A percentile compares a stretch with the other conserved stretches of the same genome.
phyloP scores from a whole-genome alignment of 2,113 vertebrate genomes.

The Podarcis muralis region DNA sequence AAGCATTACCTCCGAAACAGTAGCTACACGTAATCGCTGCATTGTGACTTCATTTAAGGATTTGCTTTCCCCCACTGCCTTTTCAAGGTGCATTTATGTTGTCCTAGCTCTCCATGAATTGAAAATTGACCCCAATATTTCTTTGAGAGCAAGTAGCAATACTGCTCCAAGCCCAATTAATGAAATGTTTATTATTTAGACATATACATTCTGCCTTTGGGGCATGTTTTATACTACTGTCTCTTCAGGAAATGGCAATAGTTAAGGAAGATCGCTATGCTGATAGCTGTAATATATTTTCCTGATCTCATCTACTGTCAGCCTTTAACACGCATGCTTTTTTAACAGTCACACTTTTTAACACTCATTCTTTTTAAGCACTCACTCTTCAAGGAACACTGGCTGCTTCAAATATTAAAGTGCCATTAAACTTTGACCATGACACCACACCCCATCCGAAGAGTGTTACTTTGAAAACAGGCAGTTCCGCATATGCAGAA shows the following conservation, averaged over 20 bases:
- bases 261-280: neutral
- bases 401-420: too few relatives aligned
- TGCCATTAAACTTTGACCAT: too few relatives aligned
- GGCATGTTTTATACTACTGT: neutral
- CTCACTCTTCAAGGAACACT: too few relatives aligned
- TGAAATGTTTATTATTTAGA: neutral
- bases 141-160: neutral
- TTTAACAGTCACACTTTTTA: neutral
- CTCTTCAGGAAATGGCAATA: neutral
- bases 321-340: neutral
- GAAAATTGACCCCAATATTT: neutral
- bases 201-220: neutral
- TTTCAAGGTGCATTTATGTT: neutral
- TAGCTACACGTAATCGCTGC: neutral
- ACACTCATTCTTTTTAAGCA: too few relatives aligned
- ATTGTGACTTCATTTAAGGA: neutral
- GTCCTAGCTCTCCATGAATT: neutral
- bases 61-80: neutral
- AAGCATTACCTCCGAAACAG: slow-evolving; percentile 7
- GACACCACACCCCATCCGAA: too few relatives aligned
- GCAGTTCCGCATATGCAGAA: neutral
- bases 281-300: neutral
- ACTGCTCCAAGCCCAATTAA: neutral
- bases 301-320: neutral
- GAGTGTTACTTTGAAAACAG: neutral